These are phyloP conservation scores for Ctenodactylus gundi DNA, from an alignment of 2,113 vertebrate genomes.

Conservation along the genomic window DNA sequence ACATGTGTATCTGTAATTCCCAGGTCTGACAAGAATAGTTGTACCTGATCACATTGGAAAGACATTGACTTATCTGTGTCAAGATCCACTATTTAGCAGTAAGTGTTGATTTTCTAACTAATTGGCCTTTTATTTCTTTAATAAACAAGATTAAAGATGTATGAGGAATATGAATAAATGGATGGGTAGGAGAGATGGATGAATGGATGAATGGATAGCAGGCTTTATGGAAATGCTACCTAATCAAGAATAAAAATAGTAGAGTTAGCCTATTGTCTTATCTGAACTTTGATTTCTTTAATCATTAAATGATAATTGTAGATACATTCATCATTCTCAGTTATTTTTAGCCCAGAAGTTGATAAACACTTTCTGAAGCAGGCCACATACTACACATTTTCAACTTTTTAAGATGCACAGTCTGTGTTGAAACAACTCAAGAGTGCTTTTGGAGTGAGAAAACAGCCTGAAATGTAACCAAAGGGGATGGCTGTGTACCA, in stretches of 20 bases:
- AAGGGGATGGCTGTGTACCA: not conserved
- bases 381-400: not conserved
- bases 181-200: not conserved
- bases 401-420: not conserved
- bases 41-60: not conserved
- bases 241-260: constrained; percentile 13
- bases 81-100: not conserved
- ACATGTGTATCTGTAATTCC: not conserved
- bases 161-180: not conserved
- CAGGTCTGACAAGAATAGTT: not conserved
- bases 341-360: not conserved
- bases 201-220: not conserved
- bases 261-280: not conserved
- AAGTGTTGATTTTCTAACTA: not conserved
- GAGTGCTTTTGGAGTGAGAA: not conserved
- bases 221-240: not conserved
- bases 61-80: not conserved
- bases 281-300: constrained; percentile 34
- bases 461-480: not conserved
- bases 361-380: not conserved
- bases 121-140: constrained; percentile 15
- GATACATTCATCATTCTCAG: not conserved
- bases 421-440: not conserved
- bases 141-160: not conserved
- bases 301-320: not conserved